Percentiles rank a stretch among this genome's conserved stretches.
These are phyloP conservation scores for Papilio dardanus DNA, from an alignment of 1,140 invertebrate genomes.

Conservation along the genomic window DNA sequence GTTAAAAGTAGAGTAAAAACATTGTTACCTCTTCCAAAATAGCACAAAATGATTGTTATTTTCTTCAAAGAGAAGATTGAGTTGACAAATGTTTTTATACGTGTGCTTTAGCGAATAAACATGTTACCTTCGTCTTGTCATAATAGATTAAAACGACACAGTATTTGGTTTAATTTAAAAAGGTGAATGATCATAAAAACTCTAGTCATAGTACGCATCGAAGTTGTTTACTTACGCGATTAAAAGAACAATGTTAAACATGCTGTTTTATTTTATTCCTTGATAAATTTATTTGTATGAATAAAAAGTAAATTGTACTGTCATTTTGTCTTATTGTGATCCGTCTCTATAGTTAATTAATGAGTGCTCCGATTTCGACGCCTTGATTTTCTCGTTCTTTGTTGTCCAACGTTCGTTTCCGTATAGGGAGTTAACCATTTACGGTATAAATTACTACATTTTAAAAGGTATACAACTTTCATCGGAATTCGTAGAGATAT, in stretches of 20 bases:
- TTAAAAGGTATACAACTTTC: conserved; percentile 35
- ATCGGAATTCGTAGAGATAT: conserved; percentile 34
- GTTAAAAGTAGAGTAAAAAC: too few species aligned
- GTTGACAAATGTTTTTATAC: background rate
- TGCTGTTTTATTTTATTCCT: background rate
- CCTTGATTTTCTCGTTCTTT: conserved; percentile 20
- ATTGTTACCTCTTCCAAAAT: too few species aligned
- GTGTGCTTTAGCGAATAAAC: too few species aligned
- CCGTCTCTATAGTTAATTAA: conserved; percentile 26
- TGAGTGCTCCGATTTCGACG: conserved; percentile 20
- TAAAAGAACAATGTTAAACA: too few species aligned
- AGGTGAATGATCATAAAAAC: background rate
- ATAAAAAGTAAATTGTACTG: background rate
- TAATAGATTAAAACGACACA: background rate
- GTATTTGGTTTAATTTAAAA: background rate
- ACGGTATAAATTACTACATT: conserved; percentile 9
- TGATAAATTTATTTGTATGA: conserved; percentile 5
- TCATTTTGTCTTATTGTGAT: conserved; percentile 9
- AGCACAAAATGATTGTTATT: too few species aligned
- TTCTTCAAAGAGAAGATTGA: too few species aligned
- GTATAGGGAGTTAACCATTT: conserved; percentile 30
- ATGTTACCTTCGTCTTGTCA: background rate
- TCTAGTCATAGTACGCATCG: background rate
- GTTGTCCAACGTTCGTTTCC: conserved; percentile 29
- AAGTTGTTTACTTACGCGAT: too few species aligned